Base-by-base conservation (phyloP, 2,888 invertebrate genomes). In the Heliconius charithonia region DNA sequence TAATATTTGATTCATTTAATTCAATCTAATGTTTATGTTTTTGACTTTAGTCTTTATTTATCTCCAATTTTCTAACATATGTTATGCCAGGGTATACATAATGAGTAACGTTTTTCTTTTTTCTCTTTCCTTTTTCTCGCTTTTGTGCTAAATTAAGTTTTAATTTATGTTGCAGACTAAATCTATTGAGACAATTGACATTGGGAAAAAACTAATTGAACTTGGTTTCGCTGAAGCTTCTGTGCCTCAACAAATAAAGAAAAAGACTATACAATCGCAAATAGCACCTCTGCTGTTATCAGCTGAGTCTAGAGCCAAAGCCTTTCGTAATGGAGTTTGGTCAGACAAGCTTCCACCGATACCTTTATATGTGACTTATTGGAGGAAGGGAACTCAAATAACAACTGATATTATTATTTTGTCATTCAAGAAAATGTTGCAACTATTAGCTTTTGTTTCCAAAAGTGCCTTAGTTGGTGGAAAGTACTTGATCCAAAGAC, bases 151-250 rank as follows among this genome's bases (percentile, higher is more conserved):
- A 76, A 27, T 27, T 41, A 70, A 1, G 69, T 69, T 41, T 69
- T 81, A 76, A 41, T 74, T 83, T 83, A 79, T 66, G 77, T 91
- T 93, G 77, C 89, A 94, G 94, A 87, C 87, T 80, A 94, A 95
- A 85, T 85, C 89, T 79, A 86, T 89, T 72, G 93, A 94, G 84
- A 92, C 89, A 10, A 82, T 95, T 80, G 93, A 95, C 81, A 84
- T 95, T 83, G 95, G 93, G 59, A 90, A 94, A 84, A 93, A 92
- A 82, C 86, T 95, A 59, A 92, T 95, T 25, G 95, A 95, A 83
- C 91, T 95, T 79, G 95, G 95, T 29, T 94, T 92, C 86, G 95
- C 95, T 27, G 92, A 90, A 84, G 91, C 90, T 19, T 91, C 89
- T 78, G 88, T 93, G 2, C 94, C 92, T 25, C 81, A 80, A 82